Base-by-base conservation (phyloP, 2,797 vertebrate genomes). In the Lindbergichthys nudifrons region DNA sequence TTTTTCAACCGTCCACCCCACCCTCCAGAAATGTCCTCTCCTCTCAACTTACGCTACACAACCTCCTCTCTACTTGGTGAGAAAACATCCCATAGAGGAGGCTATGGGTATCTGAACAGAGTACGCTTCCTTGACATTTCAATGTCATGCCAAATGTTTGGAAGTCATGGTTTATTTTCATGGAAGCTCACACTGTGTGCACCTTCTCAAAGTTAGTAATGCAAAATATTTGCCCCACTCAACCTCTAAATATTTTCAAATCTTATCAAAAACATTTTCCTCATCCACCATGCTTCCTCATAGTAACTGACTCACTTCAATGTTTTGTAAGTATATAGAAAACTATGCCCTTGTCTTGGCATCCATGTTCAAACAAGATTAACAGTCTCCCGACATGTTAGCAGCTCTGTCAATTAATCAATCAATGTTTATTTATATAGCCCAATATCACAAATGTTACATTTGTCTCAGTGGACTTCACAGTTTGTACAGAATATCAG, bases 1-100 rank as follows among this genome's bases (percentile, higher is more conserved):
- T 68, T 81, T 93, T 92, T 86, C 88, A 75, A 45, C 60, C 54
- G 19, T 36, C 39, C 45, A 18, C 48, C 45, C 48, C 57, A 10
- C 79, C 60, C 16, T 70, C 32, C 48, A 48, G 46, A 67, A 15
- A 50, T 47, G 36, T 70, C 68, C 68, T 77, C 70, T 50, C 68
- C 70, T 56, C 46, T 50, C 56, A 54, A 66, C 65, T 75, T 66
- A 73, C 74, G 63, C 78, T 51, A 73, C 59, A 65, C 54, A 42
- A 52, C 42, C 51, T 18, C 32, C 16, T 63, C 58, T 65, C 48
- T 32, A 56, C n/a, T 73, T 41, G 41, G 21, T 13, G 21, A 57
- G 5, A 32, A 32, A 71, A 19, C 18, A 51, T 70, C 66, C 56
- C 26, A 47, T 63, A 68, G 65, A 53, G 57, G 60, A 54, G 41